A percentile compares a stretch with the other conserved stretches of the same genome.
Conservation (phyloP, 2,797 vertebrate genomes). For the Cyclopterus lumpus region DNA sequence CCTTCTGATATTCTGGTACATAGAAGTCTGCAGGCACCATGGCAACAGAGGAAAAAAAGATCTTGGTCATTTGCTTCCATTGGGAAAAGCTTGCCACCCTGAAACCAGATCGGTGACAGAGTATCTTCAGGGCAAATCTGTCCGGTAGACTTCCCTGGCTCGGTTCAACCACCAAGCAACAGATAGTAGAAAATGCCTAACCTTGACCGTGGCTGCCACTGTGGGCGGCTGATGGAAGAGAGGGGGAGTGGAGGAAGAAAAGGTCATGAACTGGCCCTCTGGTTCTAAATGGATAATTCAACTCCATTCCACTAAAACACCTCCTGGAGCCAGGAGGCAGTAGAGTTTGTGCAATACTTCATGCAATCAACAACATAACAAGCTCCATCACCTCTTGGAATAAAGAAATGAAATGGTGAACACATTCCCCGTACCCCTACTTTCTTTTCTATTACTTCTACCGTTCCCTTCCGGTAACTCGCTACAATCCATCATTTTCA, state of each 20-base stretch:
- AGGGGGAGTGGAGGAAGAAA: slow-evolving; percentile 63
- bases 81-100: slow-evolving; percentile 52
- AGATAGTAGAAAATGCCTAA: slow-evolving; percentile 65
- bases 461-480: slow-evolving; percentile 49
- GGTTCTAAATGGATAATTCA: slow-evolving; percentile 81
- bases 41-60: slow-evolving; percentile 49
- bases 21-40: slow-evolving; percentile 55
- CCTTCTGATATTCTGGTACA: slow-evolving; percentile 38
- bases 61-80: slow-evolving; percentile 50
- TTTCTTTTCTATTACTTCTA: slow-evolving; percentile 62
- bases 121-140: slow-evolving; percentile 40
- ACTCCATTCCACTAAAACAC: slow-evolving; percentile 74
- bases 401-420: slow-evolving; percentile 59
- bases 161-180: slow-evolving; percentile 20
- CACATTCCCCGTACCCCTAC: slow-evolving; percentile 49
- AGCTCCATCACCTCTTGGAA: slow-evolving; percentile 67
- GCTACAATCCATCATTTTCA: slow-evolving; percentile 68
- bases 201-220: slow-evolving; percentile 70
- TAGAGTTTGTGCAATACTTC: slow-evolving; percentile 65
- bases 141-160: slow-evolving; percentile 50
- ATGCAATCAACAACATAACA: slow-evolving; percentile 72
- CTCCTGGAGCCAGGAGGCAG: slow-evolving; percentile 58
- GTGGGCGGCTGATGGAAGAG: slow-evolving; percentile 68
- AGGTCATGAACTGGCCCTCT: slow-evolving; percentile 72
- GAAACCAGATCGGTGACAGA: slow-evolving; percentile 35